phyloP scores from a whole-genome alignment of 2,888 invertebrate genomes.

The Hyposoter didymator region DNA sequence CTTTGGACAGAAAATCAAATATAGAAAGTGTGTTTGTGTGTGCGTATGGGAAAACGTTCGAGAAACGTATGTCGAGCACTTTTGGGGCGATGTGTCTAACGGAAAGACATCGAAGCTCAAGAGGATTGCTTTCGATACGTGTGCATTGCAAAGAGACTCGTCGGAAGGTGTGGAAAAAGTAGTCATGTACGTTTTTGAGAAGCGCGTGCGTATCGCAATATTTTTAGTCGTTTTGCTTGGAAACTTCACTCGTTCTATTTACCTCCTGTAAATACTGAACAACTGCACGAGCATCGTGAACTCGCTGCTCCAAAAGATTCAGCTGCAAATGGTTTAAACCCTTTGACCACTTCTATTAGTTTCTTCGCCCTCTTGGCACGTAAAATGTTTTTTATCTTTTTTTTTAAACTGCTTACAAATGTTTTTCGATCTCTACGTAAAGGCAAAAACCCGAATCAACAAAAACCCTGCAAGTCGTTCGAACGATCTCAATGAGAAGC shows the following conservation, averaged over 20 bases:
- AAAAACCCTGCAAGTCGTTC: neutral
- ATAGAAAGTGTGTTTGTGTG: neutral
- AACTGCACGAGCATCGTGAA: constrained; percentile 4
- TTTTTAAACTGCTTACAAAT: neutral
- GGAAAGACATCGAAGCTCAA: constrained; percentile 2
- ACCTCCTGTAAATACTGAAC: neutral
- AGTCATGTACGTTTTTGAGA: constrained; percentile 14
- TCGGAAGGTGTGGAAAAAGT: constrained; percentile 35
- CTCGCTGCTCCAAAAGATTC: constrained; percentile 8
- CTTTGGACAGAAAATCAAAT: constrained; percentile 26
- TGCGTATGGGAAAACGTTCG: neutral
- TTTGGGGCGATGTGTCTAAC: neutral
- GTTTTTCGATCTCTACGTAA: neutral
- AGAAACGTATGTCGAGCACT: neutral
- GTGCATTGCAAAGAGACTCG: neutral
- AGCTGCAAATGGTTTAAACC: constrained; percentile 7
- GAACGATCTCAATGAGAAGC: neutral
- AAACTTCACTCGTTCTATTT: constrained; percentile 38
- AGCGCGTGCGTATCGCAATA: constrained; percentile 22
- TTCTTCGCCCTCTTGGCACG: neutral
- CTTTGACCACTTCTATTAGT: neutral
- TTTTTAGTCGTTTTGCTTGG: constrained; percentile 31
- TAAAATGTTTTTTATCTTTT: neutral
- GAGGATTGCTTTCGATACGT: constrained; percentile 13
- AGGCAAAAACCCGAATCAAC: neutral